Percentiles rank a stretch among this genome's conserved stretches.
phyloP scores from a whole-genome alignment of 2,797 vertebrate genomes.

The Halcyon badia region DNA sequence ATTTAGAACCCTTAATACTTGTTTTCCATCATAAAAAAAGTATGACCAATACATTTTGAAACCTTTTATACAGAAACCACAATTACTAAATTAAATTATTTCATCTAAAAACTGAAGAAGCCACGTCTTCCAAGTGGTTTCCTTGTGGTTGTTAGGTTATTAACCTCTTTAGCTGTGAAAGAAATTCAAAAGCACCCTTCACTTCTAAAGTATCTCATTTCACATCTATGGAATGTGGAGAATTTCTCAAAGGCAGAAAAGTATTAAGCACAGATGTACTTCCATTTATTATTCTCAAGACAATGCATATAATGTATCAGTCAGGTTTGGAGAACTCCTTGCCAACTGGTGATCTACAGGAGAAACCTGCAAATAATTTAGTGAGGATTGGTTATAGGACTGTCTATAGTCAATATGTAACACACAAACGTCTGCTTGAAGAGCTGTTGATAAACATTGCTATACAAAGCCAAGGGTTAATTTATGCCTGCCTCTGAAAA shows the following conservation, averaged over 20 bases:
- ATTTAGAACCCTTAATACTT: not conserved
- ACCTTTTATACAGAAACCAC: not conserved
- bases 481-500: not conserved
- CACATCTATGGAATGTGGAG: not conserved
- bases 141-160: not conserved
- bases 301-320: not conserved
- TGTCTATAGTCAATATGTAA: not conserved
- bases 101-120: not conserved
- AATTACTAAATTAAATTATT: not conserved
- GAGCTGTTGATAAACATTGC: not conserved
- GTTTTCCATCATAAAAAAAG: not conserved
- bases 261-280: conserved; percentile 49
- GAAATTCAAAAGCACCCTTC: conserved; percentile 21
- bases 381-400: not conserved
- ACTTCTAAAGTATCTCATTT: conserved; percentile 13
- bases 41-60: not conserved
- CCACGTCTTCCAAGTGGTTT: not conserved
- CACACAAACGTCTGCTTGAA: not conserved
- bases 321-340: conserved; percentile 14
- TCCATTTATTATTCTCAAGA: conserved; percentile 35
- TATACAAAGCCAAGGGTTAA: not conserved
- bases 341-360: not conserved
- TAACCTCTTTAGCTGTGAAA: conserved; percentile 7
- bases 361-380: conserved; percentile 22
- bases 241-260: conserved; percentile 24